Percentiles rank a stretch among this genome's conserved stretches.
These are phyloP conservation scores for Herpetotheres cachinnans DNA, from an alignment of 2,113 vertebrate species.

Conservation along the genomic window DNA sequence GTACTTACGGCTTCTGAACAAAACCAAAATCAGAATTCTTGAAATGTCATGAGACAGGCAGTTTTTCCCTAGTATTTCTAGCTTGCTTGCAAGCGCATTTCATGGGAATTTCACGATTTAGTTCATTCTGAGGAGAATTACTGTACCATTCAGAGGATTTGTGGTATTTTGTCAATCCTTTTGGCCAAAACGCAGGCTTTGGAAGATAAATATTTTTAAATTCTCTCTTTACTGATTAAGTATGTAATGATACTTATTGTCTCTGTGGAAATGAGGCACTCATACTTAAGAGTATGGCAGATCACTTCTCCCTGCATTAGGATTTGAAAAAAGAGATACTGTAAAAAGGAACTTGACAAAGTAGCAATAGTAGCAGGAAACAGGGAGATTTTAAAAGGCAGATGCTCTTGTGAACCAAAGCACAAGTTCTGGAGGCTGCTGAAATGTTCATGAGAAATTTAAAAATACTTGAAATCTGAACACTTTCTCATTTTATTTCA, in stretches of 20 bases:
- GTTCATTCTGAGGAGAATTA: neutral
- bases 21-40: neutral
- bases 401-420: constrained; percentile 20
- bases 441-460: constrained; percentile 7
- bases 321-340: neutral
- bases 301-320: neutral
- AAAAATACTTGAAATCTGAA: constrained; percentile 40
- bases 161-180: neutral
- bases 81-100: neutral
- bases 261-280: neutral
- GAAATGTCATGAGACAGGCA: neutral
- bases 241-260: neutral
- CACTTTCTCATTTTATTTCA: constrained; percentile 34
- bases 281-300: neutral
- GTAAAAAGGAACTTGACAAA: neutral
- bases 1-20: neutral
- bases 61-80: neutral
- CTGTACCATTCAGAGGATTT: neutral
- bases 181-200: neutral
- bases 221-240: neutral
- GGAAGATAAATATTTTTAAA: neutral
- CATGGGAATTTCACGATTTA: neutral
- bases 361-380: neutral
- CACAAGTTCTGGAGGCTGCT: neutral
- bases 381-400: constrained; percentile 4